phyloP scores from a whole-genome alignment of 2,797 vertebrate genomes.

The Zenarchopterus dispar region DNA sequence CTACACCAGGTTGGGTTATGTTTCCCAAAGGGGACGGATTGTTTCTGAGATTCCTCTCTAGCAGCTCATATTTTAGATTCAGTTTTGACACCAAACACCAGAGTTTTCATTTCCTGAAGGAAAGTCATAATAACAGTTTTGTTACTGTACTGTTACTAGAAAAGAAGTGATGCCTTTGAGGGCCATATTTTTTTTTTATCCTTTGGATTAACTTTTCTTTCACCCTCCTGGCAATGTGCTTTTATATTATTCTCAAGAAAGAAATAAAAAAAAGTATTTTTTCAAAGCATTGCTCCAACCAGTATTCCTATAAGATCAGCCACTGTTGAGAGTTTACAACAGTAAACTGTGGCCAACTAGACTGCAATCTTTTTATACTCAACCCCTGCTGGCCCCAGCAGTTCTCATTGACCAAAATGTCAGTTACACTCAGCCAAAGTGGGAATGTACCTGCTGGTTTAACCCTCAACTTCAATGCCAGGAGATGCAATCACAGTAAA shows the following conservation, averaged over 20 bases:
- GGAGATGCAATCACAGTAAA: background rate
- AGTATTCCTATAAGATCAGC: slow-evolving; percentile 6
- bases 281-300: slow-evolving; percentile 6
- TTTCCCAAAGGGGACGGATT: background rate
- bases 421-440: slow-evolving; percentile 7
- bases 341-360: background rate
- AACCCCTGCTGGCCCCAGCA: background rate
- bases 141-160: slow-evolving; percentile 3
- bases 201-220: slow-evolving; percentile 3
- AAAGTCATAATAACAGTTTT: slow-evolving; percentile 13
- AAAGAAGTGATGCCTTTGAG: slow-evolving; percentile 3
- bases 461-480: slow-evolving; percentile 6
- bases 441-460: slow-evolving; percentile 4
- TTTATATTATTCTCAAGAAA: slow-evolving; percentile 9
- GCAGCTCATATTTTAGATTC: background rate
- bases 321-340: slow-evolving; percentile 3
- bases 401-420: slow-evolving; percentile 9
- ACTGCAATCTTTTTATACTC: slow-evolving; percentile 6
- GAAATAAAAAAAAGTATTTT: slow-evolving; percentile 8
- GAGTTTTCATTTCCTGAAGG: background rate
- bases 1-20: no score
- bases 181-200: slow-evolving; percentile 7
- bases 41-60: background rate
- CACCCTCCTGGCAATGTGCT: background rate
- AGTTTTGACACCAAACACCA: background rate